Conservation (phyloP, 2,113 vertebrate species). For the Eudyptes chrysolophus region DNA sequence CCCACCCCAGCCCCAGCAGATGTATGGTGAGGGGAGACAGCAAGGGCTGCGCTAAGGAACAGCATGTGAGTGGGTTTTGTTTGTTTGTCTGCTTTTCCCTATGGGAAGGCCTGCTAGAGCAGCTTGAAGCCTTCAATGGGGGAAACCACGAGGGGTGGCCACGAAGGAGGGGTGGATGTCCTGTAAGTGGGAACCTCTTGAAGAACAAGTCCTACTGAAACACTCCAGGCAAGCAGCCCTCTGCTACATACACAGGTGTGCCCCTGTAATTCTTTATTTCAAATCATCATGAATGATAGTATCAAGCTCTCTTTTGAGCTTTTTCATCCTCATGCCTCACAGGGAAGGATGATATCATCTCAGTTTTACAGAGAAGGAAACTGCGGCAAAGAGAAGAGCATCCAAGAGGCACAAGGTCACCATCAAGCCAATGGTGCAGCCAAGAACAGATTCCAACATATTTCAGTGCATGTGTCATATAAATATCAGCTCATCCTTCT, state of each 20-base stretch:
- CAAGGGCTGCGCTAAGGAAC: neutral
- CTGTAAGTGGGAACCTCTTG: neutral
- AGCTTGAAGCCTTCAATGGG: neutral
- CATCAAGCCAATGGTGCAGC: neutral
- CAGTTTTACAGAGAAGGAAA: neutral
- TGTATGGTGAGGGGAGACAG: neutral
- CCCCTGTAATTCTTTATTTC: neutral
- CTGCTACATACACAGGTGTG: neutral
- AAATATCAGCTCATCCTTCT: neutral
- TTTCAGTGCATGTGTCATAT: neutral
- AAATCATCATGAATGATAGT: neutral
- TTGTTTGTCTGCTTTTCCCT: neutral
- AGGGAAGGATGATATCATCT: neutral
- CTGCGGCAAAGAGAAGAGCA: neutral
- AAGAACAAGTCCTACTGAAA: neutral
- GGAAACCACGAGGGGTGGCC: neutral
- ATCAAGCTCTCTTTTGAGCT: neutral
- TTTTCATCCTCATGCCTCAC: neutral
- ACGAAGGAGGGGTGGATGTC: neutral
- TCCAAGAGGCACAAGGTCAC: neutral
- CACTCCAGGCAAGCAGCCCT: neutral
- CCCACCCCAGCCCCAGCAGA: neutral
- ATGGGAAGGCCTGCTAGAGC: neutral
- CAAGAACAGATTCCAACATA: neutral
- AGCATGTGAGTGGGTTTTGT: rapidly evolving